Evolutionary conservation across 2,888 invertebrate species (phyloP), one percentile per base, ranked within the genome.

Genomic region (Entomobrya proxima): DNA sequence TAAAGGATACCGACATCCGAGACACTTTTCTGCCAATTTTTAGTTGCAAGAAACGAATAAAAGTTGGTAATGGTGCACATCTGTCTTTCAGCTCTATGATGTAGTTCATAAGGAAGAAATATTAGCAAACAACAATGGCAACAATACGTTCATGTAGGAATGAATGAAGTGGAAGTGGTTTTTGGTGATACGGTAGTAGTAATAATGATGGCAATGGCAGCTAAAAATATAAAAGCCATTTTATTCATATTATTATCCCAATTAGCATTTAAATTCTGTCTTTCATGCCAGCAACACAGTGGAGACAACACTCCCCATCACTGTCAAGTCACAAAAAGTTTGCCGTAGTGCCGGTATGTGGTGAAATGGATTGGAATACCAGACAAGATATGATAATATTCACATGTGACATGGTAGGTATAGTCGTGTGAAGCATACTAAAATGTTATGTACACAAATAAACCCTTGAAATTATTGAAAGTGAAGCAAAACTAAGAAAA

Each of bases 131-230:
- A 64, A 64, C 21, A 52, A 52, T 52, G 21, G 52, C 3, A 52
- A 21, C 35, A 64, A 21, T 30, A 21, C 30, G 52, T 18, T 27
- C 13, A 74, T 74, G 61, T 13, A 5, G 11, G 64, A 77, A 61
- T 61, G 44, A 77, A 61, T 32, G 55, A 74, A 81, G 80, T 81
- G 80, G 80, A 81, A 81, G 80, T 81, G 80, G 80, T 81, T 78
- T 67, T 40, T 67, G 32, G 50, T 74, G 50, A 50, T 74, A 32
- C 50, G 18, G 74, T 50, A 30, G 72, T 27, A 74, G 37, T 24
- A 69, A 44, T 64, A 35, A 64, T 18, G 35, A 32, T 74, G 47
- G 11, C 58, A 47, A 32, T 77, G 32, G 78, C 50, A 78, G 32
- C 78, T 78, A 78, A 78, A 64, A 78, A 61, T 64, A 77, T 64